Percentiles rank a stretch among this genome's conserved stretches.
phyloP scores from a whole-genome alignment of 2,888 invertebrate genomes.

The Theristus sp. region DNA sequence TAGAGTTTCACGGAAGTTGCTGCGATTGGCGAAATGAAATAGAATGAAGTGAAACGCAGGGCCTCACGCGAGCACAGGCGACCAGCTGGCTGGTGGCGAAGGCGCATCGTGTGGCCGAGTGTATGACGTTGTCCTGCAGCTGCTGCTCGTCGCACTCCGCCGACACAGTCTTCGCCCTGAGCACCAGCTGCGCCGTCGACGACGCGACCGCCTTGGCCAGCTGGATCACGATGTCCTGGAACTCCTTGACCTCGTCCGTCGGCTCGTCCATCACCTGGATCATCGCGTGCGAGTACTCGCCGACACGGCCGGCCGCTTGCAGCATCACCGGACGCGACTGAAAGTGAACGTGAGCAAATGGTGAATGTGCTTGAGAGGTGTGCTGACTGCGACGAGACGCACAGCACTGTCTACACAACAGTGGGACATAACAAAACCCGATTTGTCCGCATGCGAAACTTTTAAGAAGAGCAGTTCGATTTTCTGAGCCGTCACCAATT shows the following conservation, averaged over 20 bases:
- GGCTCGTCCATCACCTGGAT: conserved; percentile 52
- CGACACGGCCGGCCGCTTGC: conserved; percentile 83
- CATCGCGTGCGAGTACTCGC: conserved; percentile 84
- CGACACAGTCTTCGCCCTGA: conserved; percentile 78
- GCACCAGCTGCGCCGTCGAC: conserved; percentile 81
- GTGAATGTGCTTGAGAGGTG: too few relatives aligned
- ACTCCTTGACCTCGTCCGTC: conserved; percentile 39
- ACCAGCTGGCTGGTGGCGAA: conserved; percentile 90
- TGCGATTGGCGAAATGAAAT: too few relatives aligned
- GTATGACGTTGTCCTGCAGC: conserved; percentile 52
- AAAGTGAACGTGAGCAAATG: conserved; percentile 4
- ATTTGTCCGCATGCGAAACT: too few relatives aligned
- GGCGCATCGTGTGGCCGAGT: conserved; percentile 88
- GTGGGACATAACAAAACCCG: too few relatives aligned
- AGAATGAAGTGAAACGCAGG: too few relatives aligned
- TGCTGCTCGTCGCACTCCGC: conserved; percentile 59
- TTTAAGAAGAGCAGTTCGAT: too few relatives aligned
- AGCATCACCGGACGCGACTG: conserved; percentile 75
- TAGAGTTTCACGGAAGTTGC: too few relatives aligned
- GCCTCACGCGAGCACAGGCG: conserved; percentile 67
- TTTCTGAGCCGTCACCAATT: too few relatives aligned
- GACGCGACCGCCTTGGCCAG: conserved; percentile 93
- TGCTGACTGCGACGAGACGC: too few relatives aligned
- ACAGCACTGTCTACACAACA: too few relatives aligned
- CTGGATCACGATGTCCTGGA: conserved; percentile 63